phyloP scores from a whole-genome alignment of 2,888 invertebrate species.

The Lissonota sp. region DNA sequence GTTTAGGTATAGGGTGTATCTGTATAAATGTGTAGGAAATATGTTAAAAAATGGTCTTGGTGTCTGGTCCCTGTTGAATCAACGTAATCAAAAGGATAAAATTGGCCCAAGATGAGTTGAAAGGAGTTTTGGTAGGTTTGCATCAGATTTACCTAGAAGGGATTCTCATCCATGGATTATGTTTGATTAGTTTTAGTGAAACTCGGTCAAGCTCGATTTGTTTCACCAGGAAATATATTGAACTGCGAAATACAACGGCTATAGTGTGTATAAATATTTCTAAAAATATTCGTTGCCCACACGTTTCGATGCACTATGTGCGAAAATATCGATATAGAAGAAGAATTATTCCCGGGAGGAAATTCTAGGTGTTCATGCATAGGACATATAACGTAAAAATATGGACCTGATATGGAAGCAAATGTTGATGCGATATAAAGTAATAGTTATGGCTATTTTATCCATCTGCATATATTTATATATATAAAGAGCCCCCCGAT shows the following conservation, averaged over 20 bases:
- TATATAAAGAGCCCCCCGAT: conserved; percentile 15
- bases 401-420: conserved; percentile 41
- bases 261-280: background rate
- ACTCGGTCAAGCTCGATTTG: background rate
- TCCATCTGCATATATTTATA: background rate
- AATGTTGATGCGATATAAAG: conserved; percentile 48
- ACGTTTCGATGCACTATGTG: conserved; percentile 11
- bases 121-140: no score
- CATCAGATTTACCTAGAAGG: no score
- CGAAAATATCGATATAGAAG: conserved; percentile 51
- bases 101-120: no score
- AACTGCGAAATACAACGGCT: background rate
- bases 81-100: no score
- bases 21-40: no score
- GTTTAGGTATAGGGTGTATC: no score
- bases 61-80: no score
- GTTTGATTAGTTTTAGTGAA: no score
- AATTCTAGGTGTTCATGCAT: conserved; percentile 34
- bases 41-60: no score
- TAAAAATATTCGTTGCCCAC: background rate
- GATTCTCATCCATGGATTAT: no score
- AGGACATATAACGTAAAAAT: conserved; percentile 33
- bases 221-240: background rate
- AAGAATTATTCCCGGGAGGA: conserved; percentile 53
- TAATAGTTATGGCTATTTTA: conserved; percentile 25